phyloP scores from a whole-genome alignment of 2,113 vertebrate genomes.

The Varanus salvator region DNA sequence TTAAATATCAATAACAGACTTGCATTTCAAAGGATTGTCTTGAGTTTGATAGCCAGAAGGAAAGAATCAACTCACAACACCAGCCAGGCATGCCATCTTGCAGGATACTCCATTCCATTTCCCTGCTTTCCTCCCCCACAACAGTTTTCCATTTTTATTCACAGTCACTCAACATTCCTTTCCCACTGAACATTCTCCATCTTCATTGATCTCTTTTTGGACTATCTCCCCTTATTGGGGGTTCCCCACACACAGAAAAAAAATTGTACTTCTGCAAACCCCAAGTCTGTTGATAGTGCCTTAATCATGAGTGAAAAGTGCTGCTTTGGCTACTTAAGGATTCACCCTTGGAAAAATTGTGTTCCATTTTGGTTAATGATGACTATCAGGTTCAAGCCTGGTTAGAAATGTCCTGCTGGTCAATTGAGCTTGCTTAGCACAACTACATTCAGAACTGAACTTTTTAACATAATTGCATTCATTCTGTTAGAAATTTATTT shows the following conservation, averaged over 20 bases:
- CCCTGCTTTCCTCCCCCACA: background rate
- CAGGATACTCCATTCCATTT: no score
- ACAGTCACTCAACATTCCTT: background rate
- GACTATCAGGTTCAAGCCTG: background rate
- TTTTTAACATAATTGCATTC: no score
- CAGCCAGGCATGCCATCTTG: background rate
- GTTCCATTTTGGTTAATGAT: background rate
- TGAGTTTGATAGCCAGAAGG: no score
- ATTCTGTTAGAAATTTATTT: no score
- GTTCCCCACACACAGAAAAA: no score
- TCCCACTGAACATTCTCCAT: background rate
- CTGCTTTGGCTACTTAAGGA: background rate
- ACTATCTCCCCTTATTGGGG: background rate
- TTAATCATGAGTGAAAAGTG: background rate
- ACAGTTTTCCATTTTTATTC: background rate
- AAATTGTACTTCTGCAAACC: background rate
- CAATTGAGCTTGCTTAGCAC: background rate
- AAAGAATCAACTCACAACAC: background rate
- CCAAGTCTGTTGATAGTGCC: no score
- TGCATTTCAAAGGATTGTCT: no score
- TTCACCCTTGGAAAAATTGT: background rate
- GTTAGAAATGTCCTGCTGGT: background rate
- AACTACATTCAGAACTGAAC: no score
- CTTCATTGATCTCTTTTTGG: background rate
- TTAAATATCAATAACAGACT: no score